These are phyloP conservation scores for Hydrotaea diabolus DNA, from an alignment of 2,888 invertebrate genomes.

Conservation along the genomic window DNA sequence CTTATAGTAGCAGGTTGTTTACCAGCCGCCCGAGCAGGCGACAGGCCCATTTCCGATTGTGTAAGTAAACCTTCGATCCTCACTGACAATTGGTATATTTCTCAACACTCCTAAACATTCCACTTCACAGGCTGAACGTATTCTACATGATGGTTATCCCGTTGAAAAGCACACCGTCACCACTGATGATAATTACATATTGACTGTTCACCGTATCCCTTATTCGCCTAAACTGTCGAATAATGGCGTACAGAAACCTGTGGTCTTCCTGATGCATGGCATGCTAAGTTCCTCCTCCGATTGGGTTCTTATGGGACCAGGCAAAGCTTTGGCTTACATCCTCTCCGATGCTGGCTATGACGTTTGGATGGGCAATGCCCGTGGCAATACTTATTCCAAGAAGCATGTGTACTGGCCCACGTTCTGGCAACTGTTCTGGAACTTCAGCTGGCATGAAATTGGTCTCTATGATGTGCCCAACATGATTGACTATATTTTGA, in stretches of 20 bases:
- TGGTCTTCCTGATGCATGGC: constrained; percentile 76
- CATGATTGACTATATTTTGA: constrained; percentile 86
- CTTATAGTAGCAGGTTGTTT: neutral
- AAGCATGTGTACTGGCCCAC: constrained; percentile 81
- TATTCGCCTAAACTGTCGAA: constrained; percentile 68
- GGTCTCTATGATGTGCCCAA: constrained; percentile 93
- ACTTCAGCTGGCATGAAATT: constrained; percentile 92
- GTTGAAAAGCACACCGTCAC: constrained; percentile 86
- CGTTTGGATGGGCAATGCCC: constrained; percentile 90
- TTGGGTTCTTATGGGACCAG: constrained; percentile 74
- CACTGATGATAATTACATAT: constrained; percentile 91
- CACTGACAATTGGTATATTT: too few species aligned
- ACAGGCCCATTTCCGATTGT: constrained; percentile 75
- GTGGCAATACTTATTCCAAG: constrained; percentile 86
- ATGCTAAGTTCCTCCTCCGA: constrained; percentile 74
- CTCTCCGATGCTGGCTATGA: constrained; percentile 86
- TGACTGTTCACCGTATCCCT: constrained; percentile 91
- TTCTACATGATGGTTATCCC: constrained; percentile 81
- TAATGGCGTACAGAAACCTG: constrained; percentile 65
- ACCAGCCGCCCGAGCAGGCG: constrained; percentile 48
- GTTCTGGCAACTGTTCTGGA: constrained; percentile 74
- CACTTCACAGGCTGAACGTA: constrained; percentile 72
- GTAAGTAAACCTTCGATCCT: constrained; percentile 67
- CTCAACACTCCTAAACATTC: too few species aligned
- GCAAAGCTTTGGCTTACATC: constrained; percentile 73